A percentile compares a stretch with the other conserved stretches of the same genome.
phyloP scores from a whole-genome alignment of 2,888 invertebrate species.

The Arrhopalites spinosus region DNA sequence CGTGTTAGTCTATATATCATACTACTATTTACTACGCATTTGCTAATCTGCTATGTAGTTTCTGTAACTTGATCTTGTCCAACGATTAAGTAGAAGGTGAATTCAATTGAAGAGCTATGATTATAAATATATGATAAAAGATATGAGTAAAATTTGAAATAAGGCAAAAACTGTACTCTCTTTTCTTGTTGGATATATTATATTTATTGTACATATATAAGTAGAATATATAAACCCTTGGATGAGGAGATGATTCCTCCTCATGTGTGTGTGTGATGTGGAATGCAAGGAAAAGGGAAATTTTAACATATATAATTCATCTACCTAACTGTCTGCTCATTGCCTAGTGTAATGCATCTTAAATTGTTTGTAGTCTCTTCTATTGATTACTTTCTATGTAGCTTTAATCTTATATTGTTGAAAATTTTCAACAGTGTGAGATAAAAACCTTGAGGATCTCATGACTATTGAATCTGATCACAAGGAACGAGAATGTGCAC shows the following conservation, averaged over 20 bases:
- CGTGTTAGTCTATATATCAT: neutral
- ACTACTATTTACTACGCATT: neutral
- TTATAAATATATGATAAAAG: neutral
- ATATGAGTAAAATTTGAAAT: neutral
- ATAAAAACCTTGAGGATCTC: neutral
- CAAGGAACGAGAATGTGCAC: neutral
- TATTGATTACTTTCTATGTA: conserved; percentile 4
- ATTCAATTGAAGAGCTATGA: neutral
- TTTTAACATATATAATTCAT: neutral
- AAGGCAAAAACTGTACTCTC: no score
- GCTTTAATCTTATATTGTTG: neutral
- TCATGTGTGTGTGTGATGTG: neutral
- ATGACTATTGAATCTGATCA: neutral
- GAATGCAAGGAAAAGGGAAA: conserved; percentile 5
- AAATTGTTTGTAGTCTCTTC: neutral
- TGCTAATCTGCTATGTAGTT: neutral
- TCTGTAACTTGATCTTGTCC: neutral
- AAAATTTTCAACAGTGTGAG: neutral
- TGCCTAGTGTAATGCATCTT: neutral
- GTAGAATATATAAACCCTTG: no score
- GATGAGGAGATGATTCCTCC: neutral
- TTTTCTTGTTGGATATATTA: no score
- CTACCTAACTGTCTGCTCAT: neutral
- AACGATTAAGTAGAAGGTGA: neutral
- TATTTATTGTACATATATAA: no score